Conservation (phyloP, 2,113 vertebrate genomes). For the Ahaetulla prasina region DNA sequence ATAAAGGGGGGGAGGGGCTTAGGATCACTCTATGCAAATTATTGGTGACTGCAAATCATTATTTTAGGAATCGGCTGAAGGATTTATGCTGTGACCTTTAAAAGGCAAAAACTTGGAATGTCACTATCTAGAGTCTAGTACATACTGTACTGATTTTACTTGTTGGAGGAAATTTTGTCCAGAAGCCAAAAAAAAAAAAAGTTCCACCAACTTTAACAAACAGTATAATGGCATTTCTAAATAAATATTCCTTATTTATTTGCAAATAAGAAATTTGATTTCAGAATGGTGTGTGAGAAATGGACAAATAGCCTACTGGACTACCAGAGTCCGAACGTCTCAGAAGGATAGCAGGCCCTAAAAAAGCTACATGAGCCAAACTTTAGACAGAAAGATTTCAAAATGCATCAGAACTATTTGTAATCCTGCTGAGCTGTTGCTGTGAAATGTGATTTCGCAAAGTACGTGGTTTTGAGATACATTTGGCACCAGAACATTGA, state of each 20-base stretch:
- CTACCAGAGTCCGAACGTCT: no score
- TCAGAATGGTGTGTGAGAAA: not conserved
- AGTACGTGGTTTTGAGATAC: no score
- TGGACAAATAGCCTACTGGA: no score
- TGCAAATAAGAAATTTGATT: not conserved
- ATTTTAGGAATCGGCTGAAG: not conserved
- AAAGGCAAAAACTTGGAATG: not conserved
- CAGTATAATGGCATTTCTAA: not conserved
- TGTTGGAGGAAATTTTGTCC: not conserved
- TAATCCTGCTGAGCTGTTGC: no score
- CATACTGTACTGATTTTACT: not conserved
- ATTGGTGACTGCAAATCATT: not conserved
- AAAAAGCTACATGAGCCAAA: no score
- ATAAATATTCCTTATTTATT: not conserved
- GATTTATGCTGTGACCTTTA: not conserved
- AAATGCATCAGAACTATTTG: no score
- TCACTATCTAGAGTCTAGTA: not conserved
- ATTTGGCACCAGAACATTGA: no score
- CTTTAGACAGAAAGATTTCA: no score
- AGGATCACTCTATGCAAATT: not conserved
- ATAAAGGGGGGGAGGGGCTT: not conserved
- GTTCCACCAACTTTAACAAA: not conserved
- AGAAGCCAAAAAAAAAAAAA: not conserved
- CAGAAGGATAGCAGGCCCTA: no score
- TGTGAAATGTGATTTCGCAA: no score